phyloP scores from a whole-genome alignment of 2,888 invertebrate genomes.

The Scaptomyza cyrtandrae region DNA sequence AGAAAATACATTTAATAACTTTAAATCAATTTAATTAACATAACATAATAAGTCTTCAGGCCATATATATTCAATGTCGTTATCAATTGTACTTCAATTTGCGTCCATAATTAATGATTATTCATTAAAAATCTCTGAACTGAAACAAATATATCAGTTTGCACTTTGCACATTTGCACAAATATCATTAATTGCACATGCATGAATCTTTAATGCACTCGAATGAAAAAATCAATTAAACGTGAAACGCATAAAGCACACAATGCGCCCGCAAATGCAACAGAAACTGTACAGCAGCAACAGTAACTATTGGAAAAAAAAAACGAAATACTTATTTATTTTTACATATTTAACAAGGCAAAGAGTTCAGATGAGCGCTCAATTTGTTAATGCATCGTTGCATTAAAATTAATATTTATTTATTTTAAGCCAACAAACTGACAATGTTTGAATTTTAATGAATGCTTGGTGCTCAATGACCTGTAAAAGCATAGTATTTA shows the following conservation, averaged over 20 bases:
- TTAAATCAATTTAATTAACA: not conserved
- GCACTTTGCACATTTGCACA: slow-evolving; percentile 38
- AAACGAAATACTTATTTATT: not conserved
- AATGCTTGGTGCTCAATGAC: not conserved
- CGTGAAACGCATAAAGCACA: slow-evolving; percentile 51
- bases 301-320: slow-evolving; percentile 20
- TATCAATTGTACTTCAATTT: slow-evolving; percentile 37
- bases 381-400: slow-evolving; percentile 52
- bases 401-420: slow-evolving; percentile 64
- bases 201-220: slow-evolving; percentile 76
- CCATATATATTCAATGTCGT: slow-evolving; percentile 4
- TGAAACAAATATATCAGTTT: slow-evolving; percentile 26
- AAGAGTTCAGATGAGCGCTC: slow-evolving; percentile 39
- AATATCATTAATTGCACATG: slow-evolving; percentile 71
- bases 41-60: slow-evolving; percentile 3
- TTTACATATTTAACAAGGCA: slow-evolving; percentile 26
- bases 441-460: slow-evolving; percentile 13
- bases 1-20: not conserved
- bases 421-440: slow-evolving; percentile 41
- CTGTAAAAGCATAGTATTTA: not conserved
- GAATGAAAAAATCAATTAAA: slow-evolving; percentile 75
- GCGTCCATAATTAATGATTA: slow-evolving; percentile 52
- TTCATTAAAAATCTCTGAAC: slow-evolving; percentile 23
- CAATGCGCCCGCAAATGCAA: slow-evolving; percentile 10
- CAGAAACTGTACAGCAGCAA: slow-evolving; percentile 7